A percentile compares a stretch with the other conserved stretches of the same genome.
Evolutionary conservation across 1,140 invertebrate species (phyloP).

Genomic region (Notospermus geniculatus): DNA sequence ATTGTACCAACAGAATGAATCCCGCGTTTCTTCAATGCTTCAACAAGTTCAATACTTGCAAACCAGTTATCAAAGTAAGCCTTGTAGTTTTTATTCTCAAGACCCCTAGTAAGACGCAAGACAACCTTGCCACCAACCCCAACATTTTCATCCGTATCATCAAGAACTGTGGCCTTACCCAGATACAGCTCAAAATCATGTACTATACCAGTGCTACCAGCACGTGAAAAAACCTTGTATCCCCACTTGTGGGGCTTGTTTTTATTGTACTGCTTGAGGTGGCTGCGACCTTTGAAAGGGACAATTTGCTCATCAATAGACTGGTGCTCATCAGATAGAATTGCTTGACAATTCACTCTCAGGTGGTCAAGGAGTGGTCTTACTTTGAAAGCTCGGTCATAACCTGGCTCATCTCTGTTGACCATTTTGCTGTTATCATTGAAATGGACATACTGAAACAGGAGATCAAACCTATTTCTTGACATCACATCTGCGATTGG

Average conservation of each 20-base stretch:
- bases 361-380: constrained; percentile 41
- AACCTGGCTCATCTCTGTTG: constrained; percentile 29
- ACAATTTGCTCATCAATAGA: constrained; percentile 39
- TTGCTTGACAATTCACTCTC: constrained; percentile 33
- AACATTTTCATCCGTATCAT: neutral
- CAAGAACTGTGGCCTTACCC: constrained; percentile 5
- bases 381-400: constrained; percentile 52
- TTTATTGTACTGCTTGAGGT: constrained; percentile 50
- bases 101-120: constrained; percentile 41
- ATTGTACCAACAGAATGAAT: constrained; percentile 3
- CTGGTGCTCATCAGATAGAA: constrained; percentile 43
- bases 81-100: constrained; percentile 34
- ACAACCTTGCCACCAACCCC: constrained; percentile 8
- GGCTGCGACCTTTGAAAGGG: constrained; percentile 43
- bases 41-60: constrained; percentile 25
- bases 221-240: constrained; percentile 51
- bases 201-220: constrained; percentile 42
- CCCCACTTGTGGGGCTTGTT: constrained; percentile 53
- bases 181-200: constrained; percentile 55
- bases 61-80: constrained; percentile 53
- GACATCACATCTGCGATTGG: constrained; percentile 29
- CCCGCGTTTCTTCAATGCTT: no score
- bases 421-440: constrained; percentile 25
- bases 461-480: constrained; percentile 27
- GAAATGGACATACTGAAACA: constrained; percentile 27